Evolutionary conservation across 2,888 invertebrate species (phyloP).

Genomic region (Eueremaeus valkanovi): DNA sequence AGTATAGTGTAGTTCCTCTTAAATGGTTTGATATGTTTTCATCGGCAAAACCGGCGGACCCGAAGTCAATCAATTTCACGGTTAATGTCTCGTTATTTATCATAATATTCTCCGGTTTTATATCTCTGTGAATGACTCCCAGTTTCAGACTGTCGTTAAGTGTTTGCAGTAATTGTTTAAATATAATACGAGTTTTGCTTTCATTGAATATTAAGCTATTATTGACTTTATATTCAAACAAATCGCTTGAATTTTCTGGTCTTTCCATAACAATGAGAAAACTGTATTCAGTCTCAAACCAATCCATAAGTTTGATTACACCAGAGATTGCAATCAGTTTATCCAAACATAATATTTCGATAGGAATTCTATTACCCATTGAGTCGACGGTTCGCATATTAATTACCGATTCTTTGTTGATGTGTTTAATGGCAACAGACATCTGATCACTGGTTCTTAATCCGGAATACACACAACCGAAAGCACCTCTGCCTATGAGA

Average conservation of each 20-base stretch:
- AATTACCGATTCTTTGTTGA: conserved; percentile 42
- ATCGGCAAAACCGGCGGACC: conserved; percentile 55
- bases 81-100: background rate
- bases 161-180: background rate
- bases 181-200: background rate
- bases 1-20: conserved; percentile 58
- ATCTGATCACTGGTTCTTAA: conserved; percentile 23
- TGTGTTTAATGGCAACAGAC: conserved; percentile 43
- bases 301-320: conserved; percentile 55
- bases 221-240: conserved; percentile 52
- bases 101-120: conserved; percentile 3
- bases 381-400: conserved; percentile 7
- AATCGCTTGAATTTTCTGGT: conserved; percentile 54
- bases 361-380: conserved; percentile 50
- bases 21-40: background rate
- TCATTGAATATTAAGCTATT: conserved; percentile 3
- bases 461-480: conserved; percentile 41
- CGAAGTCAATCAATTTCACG: conserved; percentile 54
- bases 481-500: conserved; percentile 42
- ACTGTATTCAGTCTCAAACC: conserved; percentile 53
- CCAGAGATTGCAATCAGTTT: conserved; percentile 53
- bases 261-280: conserved; percentile 57
- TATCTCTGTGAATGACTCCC: background rate
- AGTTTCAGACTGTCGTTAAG: background rate
- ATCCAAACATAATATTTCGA: conserved; percentile 55